Evolutionary conservation across 2,113 vertebrate genomes (phyloP).

Genomic region (Pterophyllum scalare): DNA sequence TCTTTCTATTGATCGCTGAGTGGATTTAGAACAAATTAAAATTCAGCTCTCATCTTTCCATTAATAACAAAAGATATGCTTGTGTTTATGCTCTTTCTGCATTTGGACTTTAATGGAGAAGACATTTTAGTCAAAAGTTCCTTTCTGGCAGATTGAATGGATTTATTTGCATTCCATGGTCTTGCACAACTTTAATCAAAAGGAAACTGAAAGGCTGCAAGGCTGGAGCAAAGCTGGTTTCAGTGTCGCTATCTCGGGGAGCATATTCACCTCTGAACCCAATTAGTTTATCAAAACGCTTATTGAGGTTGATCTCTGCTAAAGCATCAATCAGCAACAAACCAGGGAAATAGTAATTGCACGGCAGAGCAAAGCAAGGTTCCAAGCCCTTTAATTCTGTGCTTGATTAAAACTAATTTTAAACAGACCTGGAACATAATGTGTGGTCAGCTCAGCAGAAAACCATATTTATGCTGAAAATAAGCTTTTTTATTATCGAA

Average conservation of each 20-base stretch:
- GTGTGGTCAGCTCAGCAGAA: not conserved
- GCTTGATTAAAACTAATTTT: constrained; percentile 8
- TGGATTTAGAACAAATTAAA: constrained; percentile 42
- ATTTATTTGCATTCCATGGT: constrained; percentile 20
- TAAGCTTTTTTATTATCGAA: not conserved
- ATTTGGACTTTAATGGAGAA: not conserved
- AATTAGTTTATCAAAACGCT: constrained; percentile 55
- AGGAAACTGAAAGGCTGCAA: constrained; percentile 9
- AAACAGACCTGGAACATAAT: not conserved
- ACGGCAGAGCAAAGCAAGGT: constrained; percentile 8
- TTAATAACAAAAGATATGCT: constrained; percentile 32
- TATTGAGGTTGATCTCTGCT: not conserved
- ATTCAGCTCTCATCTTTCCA: constrained; percentile 14
- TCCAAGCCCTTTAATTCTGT: constrained; percentile 16
- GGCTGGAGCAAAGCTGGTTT: not conserved
- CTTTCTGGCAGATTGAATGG: not conserved
- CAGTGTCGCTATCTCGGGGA: not conserved
- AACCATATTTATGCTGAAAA: not conserved
- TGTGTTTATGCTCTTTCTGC: not conserved
- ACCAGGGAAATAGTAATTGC: constrained; percentile 23
- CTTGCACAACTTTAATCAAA: constrained; percentile 21
- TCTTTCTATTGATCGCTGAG: constrained; percentile 38
- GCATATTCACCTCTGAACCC: constrained; percentile 63
- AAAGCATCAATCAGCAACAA: constrained; percentile 20
- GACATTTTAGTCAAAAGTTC: constrained; percentile 11